These are phyloP conservation scores for Apamea epomidion DNA, from an alignment of 2,888 invertebrate species.

Conservation along the genomic window DNA sequence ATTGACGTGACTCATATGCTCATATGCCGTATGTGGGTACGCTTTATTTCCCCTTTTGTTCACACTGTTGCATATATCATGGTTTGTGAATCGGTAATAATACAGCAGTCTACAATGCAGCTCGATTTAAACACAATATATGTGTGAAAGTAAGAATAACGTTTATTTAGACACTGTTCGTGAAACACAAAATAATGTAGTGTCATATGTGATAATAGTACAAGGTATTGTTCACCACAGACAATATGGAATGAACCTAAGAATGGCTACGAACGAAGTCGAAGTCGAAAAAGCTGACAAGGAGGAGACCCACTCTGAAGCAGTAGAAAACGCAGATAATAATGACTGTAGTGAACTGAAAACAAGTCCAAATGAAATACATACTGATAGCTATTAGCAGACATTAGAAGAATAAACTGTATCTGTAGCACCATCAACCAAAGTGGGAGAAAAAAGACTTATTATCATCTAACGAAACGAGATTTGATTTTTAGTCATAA, in stretches of 20 bases:
- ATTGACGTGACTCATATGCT: conserved; percentile 62
- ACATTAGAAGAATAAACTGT: neutral
- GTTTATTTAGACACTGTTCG: neutral
- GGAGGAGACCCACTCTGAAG: neutral
- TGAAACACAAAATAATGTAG: neutral
- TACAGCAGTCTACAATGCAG: neutral
- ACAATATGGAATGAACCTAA: neutral
- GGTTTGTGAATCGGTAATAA: neutral
- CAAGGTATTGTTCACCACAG: neutral
- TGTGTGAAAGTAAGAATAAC: neutral
- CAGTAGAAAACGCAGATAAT: neutral
- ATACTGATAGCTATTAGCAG: neutral
- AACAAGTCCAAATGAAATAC: neutral
- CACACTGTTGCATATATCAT: neutral
- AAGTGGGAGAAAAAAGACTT: neutral
- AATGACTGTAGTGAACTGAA: neutral
- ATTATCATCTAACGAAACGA: neutral
- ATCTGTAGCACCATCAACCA: neutral
- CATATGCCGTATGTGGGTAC: conserved; percentile 20
- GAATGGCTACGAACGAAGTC: neutral
- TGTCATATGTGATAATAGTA: neutral
- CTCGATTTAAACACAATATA: neutral
- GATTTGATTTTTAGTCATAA: neutral
- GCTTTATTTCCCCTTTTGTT: conserved; percentile 26
- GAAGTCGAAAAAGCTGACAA: neutral